phyloP scores from a whole-genome alignment of 1,140 invertebrate genomes.

The Rhagoletis zephyria region DNA sequence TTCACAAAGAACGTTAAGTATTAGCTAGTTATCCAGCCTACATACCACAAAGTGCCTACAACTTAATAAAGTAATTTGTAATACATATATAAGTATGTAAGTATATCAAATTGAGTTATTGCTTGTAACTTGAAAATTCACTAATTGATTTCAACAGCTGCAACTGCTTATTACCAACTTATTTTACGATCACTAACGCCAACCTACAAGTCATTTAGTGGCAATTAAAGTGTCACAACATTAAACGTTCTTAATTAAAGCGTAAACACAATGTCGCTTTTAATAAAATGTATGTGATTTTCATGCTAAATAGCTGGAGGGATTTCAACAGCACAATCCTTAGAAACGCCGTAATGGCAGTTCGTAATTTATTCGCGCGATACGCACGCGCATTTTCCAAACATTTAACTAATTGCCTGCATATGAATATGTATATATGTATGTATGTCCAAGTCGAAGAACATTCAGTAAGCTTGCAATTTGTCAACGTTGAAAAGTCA shows the following conservation, averaged over 20 bases:
- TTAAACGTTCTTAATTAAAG: conserved; percentile 1
- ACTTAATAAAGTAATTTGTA: not conserved
- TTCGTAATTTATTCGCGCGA: no score
- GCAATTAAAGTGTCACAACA: conserved; percentile 6
- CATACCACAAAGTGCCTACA: no score
- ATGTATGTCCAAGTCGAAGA: no score
- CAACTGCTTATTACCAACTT: conserved; percentile 2
- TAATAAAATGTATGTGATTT: conserved; percentile 19
- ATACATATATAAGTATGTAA: not conserved
- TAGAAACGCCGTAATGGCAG: not conserved
- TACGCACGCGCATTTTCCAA: no score
- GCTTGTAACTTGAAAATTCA: no score
- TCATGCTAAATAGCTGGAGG: conserved; percentile 1
- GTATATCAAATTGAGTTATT: not conserved
- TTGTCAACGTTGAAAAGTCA: conserved; percentile 2
- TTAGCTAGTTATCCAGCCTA: no score
- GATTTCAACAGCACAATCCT: not conserved
- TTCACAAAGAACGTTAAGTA: no score
- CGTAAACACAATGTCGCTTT: not conserved
- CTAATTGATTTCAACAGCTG: not conserved
- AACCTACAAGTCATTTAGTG: not conserved
- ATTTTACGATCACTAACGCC: not conserved
- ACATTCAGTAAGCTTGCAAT: not conserved
- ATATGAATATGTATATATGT: not conserved
- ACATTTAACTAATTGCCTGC: not conserved